Percentiles rank a stretch among this genome's conserved stretches.
Conservation (phyloP, 2,113 vertebrate species). For the Vidua macroura region DNA sequence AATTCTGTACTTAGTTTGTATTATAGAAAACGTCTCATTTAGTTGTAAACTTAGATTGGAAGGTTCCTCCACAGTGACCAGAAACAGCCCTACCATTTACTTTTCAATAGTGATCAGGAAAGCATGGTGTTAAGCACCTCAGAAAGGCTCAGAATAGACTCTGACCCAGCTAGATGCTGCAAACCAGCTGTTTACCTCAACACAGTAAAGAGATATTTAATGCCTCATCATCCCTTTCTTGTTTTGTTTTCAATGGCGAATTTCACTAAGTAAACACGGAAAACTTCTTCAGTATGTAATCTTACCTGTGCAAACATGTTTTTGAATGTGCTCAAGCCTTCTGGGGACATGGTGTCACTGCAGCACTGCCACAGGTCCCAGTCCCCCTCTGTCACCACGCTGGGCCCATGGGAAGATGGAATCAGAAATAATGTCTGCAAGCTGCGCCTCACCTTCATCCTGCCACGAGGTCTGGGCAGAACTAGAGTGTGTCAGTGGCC, state of each 20-base stretch:
- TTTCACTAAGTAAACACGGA: not conserved
- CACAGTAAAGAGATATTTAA: rapidly evolving
- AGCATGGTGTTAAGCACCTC: not conserved
- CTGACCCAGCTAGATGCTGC: not conserved
- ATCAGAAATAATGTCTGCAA: not conserved
- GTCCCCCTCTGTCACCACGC: rapidly evolving
- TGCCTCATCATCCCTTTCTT: not conserved
- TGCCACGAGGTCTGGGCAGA: not conserved
- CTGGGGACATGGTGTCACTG: not conserved
- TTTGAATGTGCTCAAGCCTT: not conserved
- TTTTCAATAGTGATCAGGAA: not conserved
- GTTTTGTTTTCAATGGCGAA: not conserved
- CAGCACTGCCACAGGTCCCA: not conserved
- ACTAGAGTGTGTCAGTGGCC: not conserved
- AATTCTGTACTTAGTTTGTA: not conserved
- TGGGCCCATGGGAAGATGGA: not conserved
- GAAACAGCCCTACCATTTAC: not conserved
- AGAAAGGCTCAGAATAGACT: not conserved
- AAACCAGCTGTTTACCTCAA: not conserved
- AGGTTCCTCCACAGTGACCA: not conserved
- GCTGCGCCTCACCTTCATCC: not conserved
- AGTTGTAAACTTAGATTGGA: not conserved
- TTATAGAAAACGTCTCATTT: not conserved
- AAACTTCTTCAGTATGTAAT: not conserved
- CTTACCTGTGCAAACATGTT: not conserved